Evolutionary conservation across 1,140 invertebrate genomes (phyloP).

Genomic region (Panulirus ornatus): DNA sequence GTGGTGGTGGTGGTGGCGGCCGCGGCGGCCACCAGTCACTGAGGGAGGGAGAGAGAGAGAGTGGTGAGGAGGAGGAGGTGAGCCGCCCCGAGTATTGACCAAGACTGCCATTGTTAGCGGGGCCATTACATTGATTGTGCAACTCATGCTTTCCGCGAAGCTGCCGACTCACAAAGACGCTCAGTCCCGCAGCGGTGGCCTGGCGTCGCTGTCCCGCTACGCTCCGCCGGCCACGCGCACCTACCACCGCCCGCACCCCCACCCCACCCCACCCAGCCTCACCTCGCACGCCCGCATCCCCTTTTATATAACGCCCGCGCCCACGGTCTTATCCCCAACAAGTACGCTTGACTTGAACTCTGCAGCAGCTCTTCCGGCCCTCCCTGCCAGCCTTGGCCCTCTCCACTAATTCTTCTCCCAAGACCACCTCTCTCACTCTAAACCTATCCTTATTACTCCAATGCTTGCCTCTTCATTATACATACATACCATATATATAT

Average conservation of each 20-base stretch:
- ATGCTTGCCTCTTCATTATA: background rate
- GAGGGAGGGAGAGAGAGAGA: conserved; percentile 45
- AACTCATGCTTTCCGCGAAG: conserved; percentile 74
- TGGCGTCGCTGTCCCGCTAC: conserved; percentile 50
- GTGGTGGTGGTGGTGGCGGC: conserved; percentile 4
- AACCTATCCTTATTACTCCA: too few relatives aligned
- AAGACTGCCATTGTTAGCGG: conserved; percentile 74
- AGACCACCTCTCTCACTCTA: too few relatives aligned
- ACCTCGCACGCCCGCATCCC: conserved; percentile 36
- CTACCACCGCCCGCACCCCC: background rate
- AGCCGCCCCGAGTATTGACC: conserved; percentile 69
- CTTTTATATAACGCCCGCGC: conserved; percentile 12
- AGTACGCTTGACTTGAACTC: background rate
- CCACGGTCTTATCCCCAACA: background rate
- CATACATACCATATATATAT: background rate
- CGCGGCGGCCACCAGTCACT: background rate
- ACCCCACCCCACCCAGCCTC: conserved; percentile 15
- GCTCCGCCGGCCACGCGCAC: conserved; percentile 44
- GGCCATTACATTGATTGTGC: conserved; percentile 75
- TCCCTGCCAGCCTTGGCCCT: background rate
- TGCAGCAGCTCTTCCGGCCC: background rate
- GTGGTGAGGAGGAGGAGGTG: conserved; percentile 24
- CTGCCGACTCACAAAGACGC: conserved; percentile 70
- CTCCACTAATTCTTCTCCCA: background rate
- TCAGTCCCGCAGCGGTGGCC: conserved; percentile 34